phyloP scores from a whole-genome alignment of 2,113 vertebrate genomes.

The Prunella himalayana region DNA sequence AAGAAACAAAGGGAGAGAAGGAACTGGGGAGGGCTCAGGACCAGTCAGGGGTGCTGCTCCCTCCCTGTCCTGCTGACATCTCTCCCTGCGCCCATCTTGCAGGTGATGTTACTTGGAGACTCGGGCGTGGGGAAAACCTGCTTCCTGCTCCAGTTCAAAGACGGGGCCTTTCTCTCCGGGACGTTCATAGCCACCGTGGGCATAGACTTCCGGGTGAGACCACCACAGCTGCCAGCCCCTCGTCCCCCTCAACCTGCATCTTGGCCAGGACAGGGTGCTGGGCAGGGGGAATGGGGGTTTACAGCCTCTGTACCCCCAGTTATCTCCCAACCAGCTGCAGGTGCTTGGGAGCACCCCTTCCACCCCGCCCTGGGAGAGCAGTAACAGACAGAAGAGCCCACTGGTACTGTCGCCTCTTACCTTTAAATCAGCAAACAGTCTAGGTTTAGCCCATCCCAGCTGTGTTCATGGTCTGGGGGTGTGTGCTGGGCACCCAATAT shows the following conservation, averaged over 20 bases:
- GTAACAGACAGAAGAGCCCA: fast-evolving
- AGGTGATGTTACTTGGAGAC: conserved; percentile 99
- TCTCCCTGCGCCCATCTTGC: conserved; percentile 34
- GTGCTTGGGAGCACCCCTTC: neutral
- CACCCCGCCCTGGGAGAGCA: neutral
- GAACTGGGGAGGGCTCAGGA: neutral
- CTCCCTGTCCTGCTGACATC: neutral
- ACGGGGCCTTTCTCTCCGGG: conserved; percentile 92
- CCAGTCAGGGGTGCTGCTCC: neutral
- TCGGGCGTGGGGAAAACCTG: conserved; percentile 98
- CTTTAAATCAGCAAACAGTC: neutral
- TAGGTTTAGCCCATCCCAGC: fast-evolving
- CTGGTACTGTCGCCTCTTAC: neutral
- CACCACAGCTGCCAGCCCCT: neutral
- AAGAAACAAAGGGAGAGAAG: neutral
- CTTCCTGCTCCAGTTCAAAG: conserved; percentile 94
- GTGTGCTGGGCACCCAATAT: fast-evolving
- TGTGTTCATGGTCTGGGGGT: neutral
- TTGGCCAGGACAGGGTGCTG: neutral
- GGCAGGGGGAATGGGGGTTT: fast-evolving
- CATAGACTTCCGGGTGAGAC: conserved; percentile 99
- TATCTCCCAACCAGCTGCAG: neutral
- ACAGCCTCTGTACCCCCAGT: neutral
- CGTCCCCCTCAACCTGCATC: fast-evolving
- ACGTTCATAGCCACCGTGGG: conserved; percentile 98